Base-by-base conservation (phyloP, 2,797 vertebrate genomes). In the Enteromius argenteus region DNA sequence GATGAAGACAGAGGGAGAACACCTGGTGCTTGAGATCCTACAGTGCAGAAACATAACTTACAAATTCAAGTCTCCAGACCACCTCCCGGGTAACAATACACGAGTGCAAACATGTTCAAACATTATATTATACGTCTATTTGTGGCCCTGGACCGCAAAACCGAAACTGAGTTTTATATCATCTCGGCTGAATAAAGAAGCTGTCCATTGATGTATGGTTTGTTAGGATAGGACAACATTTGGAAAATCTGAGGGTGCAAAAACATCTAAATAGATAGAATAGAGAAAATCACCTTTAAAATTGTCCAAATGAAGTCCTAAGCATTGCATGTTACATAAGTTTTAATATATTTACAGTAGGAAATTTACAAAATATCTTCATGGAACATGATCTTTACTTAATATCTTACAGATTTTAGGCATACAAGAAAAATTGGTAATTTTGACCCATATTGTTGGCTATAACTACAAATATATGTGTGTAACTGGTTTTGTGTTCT, bases 31-130 rank as follows among this genome's bases (percentile, higher is more conserved):
- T 82, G 98, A 99, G 94, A 97, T 99, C 72, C 96, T 99, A 85
- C 98, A 99, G 60, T 99, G 98, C 93, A 97, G 98, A 91, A 99
- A 99, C 92, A 99, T 99, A 91, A 99, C 98, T 86, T 99, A 98
- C 92, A 99, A 99, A 92, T 99, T 99, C 94, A 99, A 99, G 93
- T 94, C 95, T 91, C 97, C 98, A 64, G 98, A 99, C 93, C 97
- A 99, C 90, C 95, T 99, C 90, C 98, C 98, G 93, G 98, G 98
- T 99, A 96, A 81, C 17, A 44, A 8, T 32, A 27, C 4, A 9
- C 37, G 17, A 32, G 32, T 23, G 17, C 23, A 44, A 11, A 71
- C 69, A 64, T 27, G 5, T 5, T 39, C 4, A 69, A n/a, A 30
- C 49, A 44, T 56, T 75, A 44, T 44, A 44, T 3, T 17, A 32